Evolutionary conservation across 1,140 invertebrate genomes (phyloP), one percentile per base, ranked within the genome.

Genomic region (Drosophila kanapiae): DNA sequence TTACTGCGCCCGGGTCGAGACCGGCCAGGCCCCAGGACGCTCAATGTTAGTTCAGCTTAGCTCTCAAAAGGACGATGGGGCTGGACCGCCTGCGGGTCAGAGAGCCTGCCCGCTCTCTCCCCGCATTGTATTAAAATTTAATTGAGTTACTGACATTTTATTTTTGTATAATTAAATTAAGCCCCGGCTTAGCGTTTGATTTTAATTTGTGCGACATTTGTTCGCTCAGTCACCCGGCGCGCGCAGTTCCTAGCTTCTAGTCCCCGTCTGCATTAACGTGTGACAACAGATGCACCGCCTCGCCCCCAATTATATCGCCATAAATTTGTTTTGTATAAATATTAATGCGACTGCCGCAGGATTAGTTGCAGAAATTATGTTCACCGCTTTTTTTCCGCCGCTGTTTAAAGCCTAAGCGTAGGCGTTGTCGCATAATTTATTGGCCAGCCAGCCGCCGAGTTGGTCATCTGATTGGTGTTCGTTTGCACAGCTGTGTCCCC

Each of bases 91-190:
- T 47, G 60, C 54, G 77, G 81, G 71, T 63, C 77, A 64, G 47
- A 70, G 49, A 58, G 68, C 59, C 33, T 23, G 18, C n/a, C 33
- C 16, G 5, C 57, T 27, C 27, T n/a, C 33, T 8, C 40, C 23
- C 43, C 54, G 68, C 72, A 69, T 80, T 82, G 79, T 86, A 91
- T 91, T 91, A 91, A 91, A 86, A 86, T 91, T 91, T 91, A 91
- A 91, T 91, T 91, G 86, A 91, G 86, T 91, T 91, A 91, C 82
- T 91, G 86, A 91, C 86, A 83, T 91, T 91, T 91, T 91, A 87
- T 91, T 91, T 91, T 91, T 82, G 87, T 91, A 91, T 87, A 91
- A 90, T 90, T 90, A 91, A 91, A 91, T 90, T 82, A 90, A 90
- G 82, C 85, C 75, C 80, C 60, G 54, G 85, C 81, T 90, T 90